Evolutionary conservation across 1,140 invertebrate species (phyloP), one percentile per base, ranked within the genome.

Genomic region (Cyclargus thomasi): DNA sequence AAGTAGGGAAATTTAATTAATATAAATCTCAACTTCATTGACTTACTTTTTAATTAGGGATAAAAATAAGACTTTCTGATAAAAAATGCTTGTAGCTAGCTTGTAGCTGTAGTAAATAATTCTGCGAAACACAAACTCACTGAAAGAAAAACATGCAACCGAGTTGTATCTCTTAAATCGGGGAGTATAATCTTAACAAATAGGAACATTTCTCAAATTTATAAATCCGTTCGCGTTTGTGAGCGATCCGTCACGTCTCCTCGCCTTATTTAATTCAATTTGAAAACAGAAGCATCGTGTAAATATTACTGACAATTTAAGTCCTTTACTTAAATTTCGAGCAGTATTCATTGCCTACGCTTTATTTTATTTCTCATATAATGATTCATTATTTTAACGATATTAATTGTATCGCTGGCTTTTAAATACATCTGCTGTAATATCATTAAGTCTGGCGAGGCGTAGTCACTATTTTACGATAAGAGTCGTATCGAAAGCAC

Each of bases 151-250:
- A 47, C 14, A 47, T 47, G 1, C 14, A 14, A 0, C 10, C 39
- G 39, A 47, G 39, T 47, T 14, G 39, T 47, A 47, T 47, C 39
- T 47, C 39, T 47, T 47, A 47, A 47, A 47, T 47, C 39, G 14
- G 39, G 39, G 18, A 55, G n/a, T 55, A 55, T 55, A 55, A 55
- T 55, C 53, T 55, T 18, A 55, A 55, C 18, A 55, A 55, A 55
- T 55, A 18, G 53, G n/a, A 4, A 8, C n/a, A 55, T 55, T 55
- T 55, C 18, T 55, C 53, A 55, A 55, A 55, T 55, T 55, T 55
- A 55, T 55, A 55, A 55, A 55, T 55, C 53, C 53, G 17, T 55
- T 1, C 53, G 53, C 53, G 53, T 55, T 20, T 55, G 53, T 55
- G 3, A 20, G 17, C 53, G 53, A 55, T 55, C 18, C 53, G 53